phyloP scores from a whole-genome alignment of 2,888 invertebrate species.

The Adelphocoris suturalis region DNA sequence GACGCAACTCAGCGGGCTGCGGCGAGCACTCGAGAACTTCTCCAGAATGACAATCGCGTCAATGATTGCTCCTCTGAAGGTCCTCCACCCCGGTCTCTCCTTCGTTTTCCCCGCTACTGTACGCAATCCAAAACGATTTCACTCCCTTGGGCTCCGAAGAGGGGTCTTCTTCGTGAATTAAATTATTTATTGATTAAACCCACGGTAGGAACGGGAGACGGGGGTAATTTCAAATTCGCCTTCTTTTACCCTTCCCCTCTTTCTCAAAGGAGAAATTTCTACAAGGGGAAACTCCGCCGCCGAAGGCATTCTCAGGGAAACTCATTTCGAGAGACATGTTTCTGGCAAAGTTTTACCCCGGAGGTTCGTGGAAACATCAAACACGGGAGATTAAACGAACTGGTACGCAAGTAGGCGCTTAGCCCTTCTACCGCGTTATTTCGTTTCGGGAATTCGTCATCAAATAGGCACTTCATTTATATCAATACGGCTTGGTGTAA shows the following conservation, averaged over 20 bases:
- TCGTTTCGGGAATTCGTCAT: constrained; percentile 16
- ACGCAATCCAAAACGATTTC: constrained; percentile 18
- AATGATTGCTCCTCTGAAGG: constrained; percentile 13
- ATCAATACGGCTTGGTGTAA: background rate
- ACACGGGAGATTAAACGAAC: constrained; percentile 37
- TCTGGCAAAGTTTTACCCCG: constrained; percentile 38
- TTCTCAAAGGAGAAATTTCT: background rate
- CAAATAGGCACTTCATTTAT: background rate
- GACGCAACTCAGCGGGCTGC: constrained; percentile 13
- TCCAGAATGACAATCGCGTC: constrained; percentile 36
- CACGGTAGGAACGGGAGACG: background rate
- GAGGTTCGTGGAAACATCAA: constrained; percentile 32
- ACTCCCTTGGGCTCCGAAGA: constrained; percentile 4
- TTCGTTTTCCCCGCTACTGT: background rate
- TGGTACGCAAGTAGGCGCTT: background rate
- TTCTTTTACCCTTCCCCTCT: constrained; percentile 7
- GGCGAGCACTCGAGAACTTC: constrained; percentile 39
- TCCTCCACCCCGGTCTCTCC: background rate
- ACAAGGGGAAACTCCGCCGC: constrained; percentile 31
- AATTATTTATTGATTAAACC: constrained; percentile 39
- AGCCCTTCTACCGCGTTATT: constrained; percentile 2
- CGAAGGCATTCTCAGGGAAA: constrained; percentile 35
- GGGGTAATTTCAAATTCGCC: constrained; percentile 42
- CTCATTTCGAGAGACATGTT: constrained; percentile 39
- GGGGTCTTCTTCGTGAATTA: constrained; percentile 2